Evolutionary conservation across 2,113 vertebrate species (phyloP).

Genomic region (Mus pahari): DNA sequence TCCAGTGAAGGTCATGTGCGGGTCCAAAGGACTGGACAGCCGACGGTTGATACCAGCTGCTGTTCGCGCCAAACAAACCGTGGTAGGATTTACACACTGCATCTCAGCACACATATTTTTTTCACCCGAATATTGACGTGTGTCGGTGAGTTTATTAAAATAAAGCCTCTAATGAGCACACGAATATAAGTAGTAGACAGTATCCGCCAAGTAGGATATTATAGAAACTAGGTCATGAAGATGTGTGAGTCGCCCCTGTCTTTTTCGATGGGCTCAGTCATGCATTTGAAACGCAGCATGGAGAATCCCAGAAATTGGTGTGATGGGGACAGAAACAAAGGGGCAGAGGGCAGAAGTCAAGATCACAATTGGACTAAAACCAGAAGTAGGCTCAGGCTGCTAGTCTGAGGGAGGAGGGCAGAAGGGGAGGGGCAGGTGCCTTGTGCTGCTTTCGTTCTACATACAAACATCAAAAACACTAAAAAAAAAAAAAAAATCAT

Average conservation of each 20-base stretch:
- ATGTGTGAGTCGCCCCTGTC: not conserved
- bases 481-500: too few relatives aligned
- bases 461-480: not conserved
- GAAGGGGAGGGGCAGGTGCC: rapidly evolving
- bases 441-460: not conserved
- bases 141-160: constrained; percentile 3
- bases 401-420: not conserved
- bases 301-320: not conserved
- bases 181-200: not conserved
- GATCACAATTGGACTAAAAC: not conserved
- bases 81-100: not conserved
- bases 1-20: not conserved
- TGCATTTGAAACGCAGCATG: not conserved
- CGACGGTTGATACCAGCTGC: not conserved
- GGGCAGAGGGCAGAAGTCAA: not conserved
- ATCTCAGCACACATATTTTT: constrained; percentile 10
- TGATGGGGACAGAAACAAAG: not conserved
- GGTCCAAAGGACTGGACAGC: not conserved
- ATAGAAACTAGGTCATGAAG: constrained; percentile 11
- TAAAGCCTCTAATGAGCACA: not conserved
- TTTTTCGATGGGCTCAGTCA: not conserved
- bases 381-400: not conserved
- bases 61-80: not conserved
- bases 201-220: not conserved
- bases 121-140: not conserved